A percentile compares a stretch with the other conserved stretches of the same genome.
Evolutionary conservation across 2,113 vertebrate species (phyloP).

Genomic region (Phodopus roborovskii): DNA sequence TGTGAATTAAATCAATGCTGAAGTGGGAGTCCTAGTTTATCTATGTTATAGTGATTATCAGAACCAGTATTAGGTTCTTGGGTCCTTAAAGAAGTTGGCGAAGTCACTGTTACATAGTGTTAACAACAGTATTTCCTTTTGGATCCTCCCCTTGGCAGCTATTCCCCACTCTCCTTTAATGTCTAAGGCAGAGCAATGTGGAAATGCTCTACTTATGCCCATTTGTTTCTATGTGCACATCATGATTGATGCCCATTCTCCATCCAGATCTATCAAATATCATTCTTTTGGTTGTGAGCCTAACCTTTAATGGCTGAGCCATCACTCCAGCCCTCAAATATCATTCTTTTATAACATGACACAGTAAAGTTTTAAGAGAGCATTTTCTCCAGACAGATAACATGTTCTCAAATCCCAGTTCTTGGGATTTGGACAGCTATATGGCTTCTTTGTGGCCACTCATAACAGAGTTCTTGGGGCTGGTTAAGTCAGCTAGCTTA

Average conservation of each 20-base stretch:
- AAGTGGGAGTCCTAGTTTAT: slow-evolving; percentile 52
- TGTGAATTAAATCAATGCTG: slow-evolving; percentile 52
- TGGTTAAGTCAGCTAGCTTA: neutral
- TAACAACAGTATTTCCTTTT: neutral
- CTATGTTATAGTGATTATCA: slow-evolving; percentile 26
- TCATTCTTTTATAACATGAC: neutral
- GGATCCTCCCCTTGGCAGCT: neutral
- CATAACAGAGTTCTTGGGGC: neutral
- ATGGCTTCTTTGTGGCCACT: neutral
- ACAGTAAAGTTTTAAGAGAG: neutral
- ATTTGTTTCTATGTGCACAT: neutral
- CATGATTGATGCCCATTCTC: neutral
- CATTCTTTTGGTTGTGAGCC: neutral
- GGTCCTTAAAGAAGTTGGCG: slow-evolving; percentile 15
- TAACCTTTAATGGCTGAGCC: no score
- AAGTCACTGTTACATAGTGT: neutral
- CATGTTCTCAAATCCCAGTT: neutral
- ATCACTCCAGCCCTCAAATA: neutral
- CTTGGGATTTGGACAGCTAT: neutral
- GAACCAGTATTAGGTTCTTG: slow-evolving; percentile 22
- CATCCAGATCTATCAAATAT: neutral
- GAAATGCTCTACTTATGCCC: neutral
- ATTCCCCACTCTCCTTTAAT: neutral
- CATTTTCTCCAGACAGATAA: neutral
- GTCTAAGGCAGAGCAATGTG: neutral